Percentiles rank a stretch among this genome's conserved stretches.
Conservation (phyloP, 2,888 invertebrate genomes). For the Lepas anatifera region DNA sequence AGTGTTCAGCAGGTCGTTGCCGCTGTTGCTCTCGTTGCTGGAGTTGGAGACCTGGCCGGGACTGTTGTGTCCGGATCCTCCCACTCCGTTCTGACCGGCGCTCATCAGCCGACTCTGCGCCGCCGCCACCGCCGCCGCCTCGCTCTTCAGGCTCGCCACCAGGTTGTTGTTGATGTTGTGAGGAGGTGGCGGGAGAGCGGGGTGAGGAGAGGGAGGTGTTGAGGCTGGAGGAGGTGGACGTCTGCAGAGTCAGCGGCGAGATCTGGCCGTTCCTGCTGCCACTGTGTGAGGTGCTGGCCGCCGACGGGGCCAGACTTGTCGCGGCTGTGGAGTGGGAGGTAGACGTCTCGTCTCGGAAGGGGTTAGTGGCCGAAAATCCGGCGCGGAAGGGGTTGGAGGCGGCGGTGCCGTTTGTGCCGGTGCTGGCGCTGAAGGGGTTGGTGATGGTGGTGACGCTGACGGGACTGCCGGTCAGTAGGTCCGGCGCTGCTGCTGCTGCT, state of each 20-base stretch:
- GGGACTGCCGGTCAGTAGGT: no score
- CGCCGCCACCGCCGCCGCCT: neutral
- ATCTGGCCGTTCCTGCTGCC: no score
- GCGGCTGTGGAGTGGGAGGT: no score
- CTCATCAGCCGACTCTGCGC: neutral
- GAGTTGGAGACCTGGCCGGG: neutral
- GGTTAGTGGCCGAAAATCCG: neutral
- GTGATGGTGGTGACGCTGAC: no score
- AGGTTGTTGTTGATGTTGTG: constrained; percentile 8
- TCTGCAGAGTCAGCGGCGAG: neutral
- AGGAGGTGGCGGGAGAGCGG: neutral
- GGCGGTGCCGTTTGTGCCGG: neutral
- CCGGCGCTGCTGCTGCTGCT: neutral
- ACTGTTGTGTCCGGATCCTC: neutral
- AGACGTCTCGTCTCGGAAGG: constrained; percentile 2
- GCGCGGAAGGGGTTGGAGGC: constrained; percentile 7
- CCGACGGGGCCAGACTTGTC: no score
- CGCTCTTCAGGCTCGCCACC: neutral
- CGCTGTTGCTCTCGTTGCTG: neutral
- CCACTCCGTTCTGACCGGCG: neutral
- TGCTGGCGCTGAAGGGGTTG: no score
- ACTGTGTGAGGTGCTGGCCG: no score
- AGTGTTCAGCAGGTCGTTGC: neutral
- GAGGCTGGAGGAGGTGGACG: neutral
- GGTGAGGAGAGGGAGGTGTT: neutral